Evolutionary conservation across 1,140 invertebrate species (phyloP).

Genomic region (Anastrepha obliqua): DNA sequence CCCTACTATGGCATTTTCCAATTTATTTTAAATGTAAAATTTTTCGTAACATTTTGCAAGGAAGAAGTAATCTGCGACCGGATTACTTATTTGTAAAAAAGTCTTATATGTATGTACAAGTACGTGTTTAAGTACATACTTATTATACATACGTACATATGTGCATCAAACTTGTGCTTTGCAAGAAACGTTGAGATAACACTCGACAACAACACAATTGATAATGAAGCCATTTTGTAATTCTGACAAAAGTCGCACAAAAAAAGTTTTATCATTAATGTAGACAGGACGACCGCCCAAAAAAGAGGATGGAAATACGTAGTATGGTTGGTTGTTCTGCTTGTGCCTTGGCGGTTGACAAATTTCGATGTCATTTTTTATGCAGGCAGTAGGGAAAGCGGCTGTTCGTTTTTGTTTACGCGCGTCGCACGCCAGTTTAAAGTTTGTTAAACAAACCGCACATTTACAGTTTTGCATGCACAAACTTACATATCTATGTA

Average conservation of each 20-base stretch:
- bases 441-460: conserved; percentile 16
- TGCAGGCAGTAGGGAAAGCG: not conserved
- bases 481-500: not conserved
- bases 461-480: not conserved
- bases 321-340: not conserved
- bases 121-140: no score
- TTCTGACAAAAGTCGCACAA: not conserved
- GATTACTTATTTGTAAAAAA: no score
- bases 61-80: no score
- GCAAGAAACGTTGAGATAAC: not conserved
- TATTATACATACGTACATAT: not conserved
- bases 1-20: not conserved
- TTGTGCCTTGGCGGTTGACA: not conserved
- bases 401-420: not conserved
- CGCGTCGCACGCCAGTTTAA: not conserved
- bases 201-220: not conserved
- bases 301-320: not conserved
- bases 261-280: conserved; percentile 4
- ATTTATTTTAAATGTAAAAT: not conserved
- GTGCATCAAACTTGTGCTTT: not conserved
- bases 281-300: not conserved
- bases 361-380: not conserved
- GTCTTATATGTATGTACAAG: no score
- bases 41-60: not conserved
- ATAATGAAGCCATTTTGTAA: conserved; percentile 29